Conservation (phyloP, 2,797 vertebrate genomes). For the Ibycter americanus region DNA sequence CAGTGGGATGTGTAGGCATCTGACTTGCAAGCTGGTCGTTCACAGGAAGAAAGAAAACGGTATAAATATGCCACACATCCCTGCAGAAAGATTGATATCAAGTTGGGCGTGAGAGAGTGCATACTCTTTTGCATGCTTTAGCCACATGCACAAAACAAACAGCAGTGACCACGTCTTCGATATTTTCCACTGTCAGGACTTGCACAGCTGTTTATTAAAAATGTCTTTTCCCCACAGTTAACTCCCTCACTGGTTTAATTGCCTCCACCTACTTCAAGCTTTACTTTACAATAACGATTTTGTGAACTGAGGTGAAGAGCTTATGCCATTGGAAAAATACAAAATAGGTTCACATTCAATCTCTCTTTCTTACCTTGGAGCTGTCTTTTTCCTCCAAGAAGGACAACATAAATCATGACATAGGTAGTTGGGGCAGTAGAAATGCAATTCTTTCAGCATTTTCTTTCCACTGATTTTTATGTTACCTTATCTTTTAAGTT, state of each 20-base stretch:
- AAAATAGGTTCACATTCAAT: background rate
- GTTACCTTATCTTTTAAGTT: background rate
- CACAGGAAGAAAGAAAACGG: background rate
- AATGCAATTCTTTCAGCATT: background rate
- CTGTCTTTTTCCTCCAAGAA: background rate
- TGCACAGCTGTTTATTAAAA: background rate
- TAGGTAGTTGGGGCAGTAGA: background rate
- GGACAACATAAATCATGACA: background rate
- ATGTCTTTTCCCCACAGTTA: background rate
- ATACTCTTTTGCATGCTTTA: background rate
- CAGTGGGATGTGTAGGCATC: background rate
- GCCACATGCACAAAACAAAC: background rate
- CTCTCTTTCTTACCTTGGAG: background rate
- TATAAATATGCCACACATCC: background rate
- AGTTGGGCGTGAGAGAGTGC: fast-evolving
- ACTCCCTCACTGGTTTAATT: background rate
- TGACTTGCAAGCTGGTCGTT: background rate
- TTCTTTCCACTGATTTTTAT: background rate
- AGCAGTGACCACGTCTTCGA: fast-evolving
- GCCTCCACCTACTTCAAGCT: background rate
- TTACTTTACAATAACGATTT: background rate
- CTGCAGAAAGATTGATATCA: background rate
- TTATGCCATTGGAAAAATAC: background rate
- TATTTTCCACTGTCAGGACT: background rate
- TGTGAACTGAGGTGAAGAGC: background rate